phyloP scores from a whole-genome alignment of 2,888 invertebrate genomes.

The Prostheceraeus crozeri region DNA sequence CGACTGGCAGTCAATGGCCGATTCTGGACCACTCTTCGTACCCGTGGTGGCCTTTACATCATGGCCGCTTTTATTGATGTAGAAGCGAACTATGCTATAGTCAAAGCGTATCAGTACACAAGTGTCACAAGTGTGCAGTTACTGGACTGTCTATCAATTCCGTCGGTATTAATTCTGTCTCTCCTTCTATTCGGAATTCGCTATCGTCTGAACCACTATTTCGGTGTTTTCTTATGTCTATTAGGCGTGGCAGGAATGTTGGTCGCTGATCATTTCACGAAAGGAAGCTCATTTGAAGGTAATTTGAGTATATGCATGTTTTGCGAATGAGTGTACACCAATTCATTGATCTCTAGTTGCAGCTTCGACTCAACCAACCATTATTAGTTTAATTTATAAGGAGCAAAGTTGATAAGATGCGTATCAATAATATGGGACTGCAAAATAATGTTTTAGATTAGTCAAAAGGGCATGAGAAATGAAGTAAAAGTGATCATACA shows the following conservation, averaged over 20 bases:
- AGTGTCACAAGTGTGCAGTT: constrained; percentile 70
- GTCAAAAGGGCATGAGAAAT: too few relatives aligned
- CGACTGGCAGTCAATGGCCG: constrained; percentile 62
- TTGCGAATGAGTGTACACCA: too few relatives aligned
- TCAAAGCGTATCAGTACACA: constrained; percentile 71
- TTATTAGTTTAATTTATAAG: too few relatives aligned
- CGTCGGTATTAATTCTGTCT: constrained; percentile 70
- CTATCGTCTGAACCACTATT: constrained; percentile 68
- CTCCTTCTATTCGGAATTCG: constrained; percentile 70
- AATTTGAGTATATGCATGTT: too few relatives aligned
- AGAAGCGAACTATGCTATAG: constrained; percentile 74
- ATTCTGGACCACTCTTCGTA: constrained; percentile 64
- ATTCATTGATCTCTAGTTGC: too few relatives aligned
- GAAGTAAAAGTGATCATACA: too few relatives aligned
- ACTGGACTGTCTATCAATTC: constrained; percentile 75
- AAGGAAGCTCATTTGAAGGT: constrained; percentile 38
- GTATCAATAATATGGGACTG: too few relatives aligned
- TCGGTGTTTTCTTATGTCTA: constrained; percentile 71
- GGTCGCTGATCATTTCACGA: constrained; percentile 68
- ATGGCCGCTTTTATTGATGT: constrained; percentile 72
- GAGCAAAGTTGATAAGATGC: too few relatives aligned
- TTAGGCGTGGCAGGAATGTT: constrained; percentile 75
- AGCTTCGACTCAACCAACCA: too few relatives aligned
- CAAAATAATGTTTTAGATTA: too few relatives aligned
- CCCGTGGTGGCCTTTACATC: constrained; percentile 70